These are phyloP conservation scores for Sebastes matsubarae DNA, from an alignment of 2,797 vertebrate genomes.

Conservation along the genomic window DNA sequence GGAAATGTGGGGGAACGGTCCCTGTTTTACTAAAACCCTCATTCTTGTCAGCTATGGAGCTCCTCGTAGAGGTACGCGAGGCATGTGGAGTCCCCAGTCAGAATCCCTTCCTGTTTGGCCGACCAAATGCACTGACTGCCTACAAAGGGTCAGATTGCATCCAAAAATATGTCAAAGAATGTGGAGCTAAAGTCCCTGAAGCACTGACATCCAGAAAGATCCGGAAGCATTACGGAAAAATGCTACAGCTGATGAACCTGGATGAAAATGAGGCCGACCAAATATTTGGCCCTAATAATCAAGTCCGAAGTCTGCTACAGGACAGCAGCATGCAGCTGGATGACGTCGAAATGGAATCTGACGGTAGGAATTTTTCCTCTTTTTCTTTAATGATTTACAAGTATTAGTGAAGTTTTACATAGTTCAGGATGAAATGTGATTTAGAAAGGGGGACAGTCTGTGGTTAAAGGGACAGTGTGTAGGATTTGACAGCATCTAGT, in stretches of 20 bases:
- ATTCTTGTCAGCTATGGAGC: slow-evolving; percentile 49
- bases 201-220: slow-evolving; percentile 29
- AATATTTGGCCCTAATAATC: slow-evolving; percentile 47
- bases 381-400: not conserved
- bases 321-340: not conserved
- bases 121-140: not conserved
- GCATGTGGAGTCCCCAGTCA: slow-evolving; percentile 40
- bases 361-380: slow-evolving; percentile 30
- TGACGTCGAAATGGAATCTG: not conserved
- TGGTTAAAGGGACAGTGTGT: not conserved
- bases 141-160: slow-evolving; percentile 40
- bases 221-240: slow-evolving; percentile 38
- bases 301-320: slow-evolving; percentile 14
- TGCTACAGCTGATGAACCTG: slow-evolving; percentile 63
- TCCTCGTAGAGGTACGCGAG: slow-evolving; percentile 30
- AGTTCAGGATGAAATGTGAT: not conserved
- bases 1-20: slow-evolving; percentile 50
- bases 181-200: slow-evolving; percentile 44
- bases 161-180: slow-evolving; percentile 26
- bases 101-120: slow-evolving; percentile 60
- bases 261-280: slow-evolving; percentile 52
- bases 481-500: too few species aligned
- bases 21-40: slow-evolving; percentile 63
- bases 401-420: not conserved
- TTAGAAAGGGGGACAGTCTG: not conserved